Conservation (phyloP, 2,797 vertebrate genomes). For the Ataeniobius toweri region DNA sequence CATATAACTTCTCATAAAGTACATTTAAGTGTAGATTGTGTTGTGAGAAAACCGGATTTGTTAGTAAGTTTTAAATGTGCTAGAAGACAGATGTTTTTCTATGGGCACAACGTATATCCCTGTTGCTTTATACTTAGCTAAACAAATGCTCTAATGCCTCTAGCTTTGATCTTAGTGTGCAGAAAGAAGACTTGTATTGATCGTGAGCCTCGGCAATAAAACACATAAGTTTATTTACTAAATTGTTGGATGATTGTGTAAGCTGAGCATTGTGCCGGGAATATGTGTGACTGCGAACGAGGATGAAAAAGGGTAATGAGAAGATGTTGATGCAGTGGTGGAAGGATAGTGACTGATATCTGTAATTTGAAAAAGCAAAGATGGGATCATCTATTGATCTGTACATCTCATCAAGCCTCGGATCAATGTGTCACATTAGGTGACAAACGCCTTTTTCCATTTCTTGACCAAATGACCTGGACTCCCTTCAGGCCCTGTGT, state of each 20-base stretch:
- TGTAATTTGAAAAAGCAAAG: conserved; percentile 76
- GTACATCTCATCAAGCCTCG: conserved; percentile 78
- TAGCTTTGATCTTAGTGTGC: conserved; percentile 3
- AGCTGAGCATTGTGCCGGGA: conserved; percentile 4
- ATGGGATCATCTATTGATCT: conserved; percentile 80
- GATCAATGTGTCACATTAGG: conserved; percentile 63
- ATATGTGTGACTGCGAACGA: conserved; percentile 10
- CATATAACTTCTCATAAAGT: not conserved
- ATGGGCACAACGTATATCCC: not conserved
- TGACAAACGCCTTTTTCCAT: conserved; percentile 57
- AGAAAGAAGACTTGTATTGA: conserved; percentile 1
- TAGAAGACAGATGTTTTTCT: not conserved
- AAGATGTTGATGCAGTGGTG: conserved; percentile 25
- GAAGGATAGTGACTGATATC: conserved; percentile 74
- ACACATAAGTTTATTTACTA: conserved; percentile 12
- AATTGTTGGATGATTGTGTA: conserved; percentile 2
- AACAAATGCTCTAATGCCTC: not conserved
- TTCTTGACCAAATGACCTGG: conserved; percentile 53
- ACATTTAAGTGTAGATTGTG: conserved; percentile 2
- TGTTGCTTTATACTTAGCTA: conserved; percentile 11
- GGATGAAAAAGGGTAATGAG: conserved; percentile 10
- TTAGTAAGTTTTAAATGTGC: conserved; percentile 7
- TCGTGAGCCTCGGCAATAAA: conserved; percentile 6
- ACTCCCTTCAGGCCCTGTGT: conserved; percentile 49
- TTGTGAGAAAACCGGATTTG: conserved; percentile 6